Base-by-base conservation (phyloP, 2,113 vertebrate species). In the Chamaea fasciata region DNA sequence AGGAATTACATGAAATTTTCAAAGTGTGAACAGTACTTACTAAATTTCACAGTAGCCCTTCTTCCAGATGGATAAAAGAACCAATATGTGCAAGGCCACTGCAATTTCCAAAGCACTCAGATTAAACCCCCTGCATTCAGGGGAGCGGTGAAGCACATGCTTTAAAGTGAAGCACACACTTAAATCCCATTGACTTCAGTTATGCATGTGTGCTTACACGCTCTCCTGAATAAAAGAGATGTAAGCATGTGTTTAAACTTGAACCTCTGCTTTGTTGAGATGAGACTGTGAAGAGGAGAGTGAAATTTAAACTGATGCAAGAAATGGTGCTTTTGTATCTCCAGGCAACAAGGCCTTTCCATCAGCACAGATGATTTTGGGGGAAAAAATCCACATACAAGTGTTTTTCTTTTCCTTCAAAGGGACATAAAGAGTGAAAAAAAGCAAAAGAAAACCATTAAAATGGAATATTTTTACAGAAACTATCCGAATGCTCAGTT, bases 221-320 rank as follows among this genome's bases (percentile, higher is more conserved):
- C 83, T 94, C 94, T 96, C 95, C 68, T 90, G 90, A 95, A 94
- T 85, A 81, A 88, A 94, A 94, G 33, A 92, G 84, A 91, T 64
- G 76, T 83, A 83, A 95, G 93, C 87, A 70, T 83, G 90, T 94
- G 82, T 94, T 97, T 97, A 96, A 97, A 97, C 94, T 90, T 88
- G 94, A 96, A 97, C 96, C 95, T 90, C 28, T 59, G 92, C 89
- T 94, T 96, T 95, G 91, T 83, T 81, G 83, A 95, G 95, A 96
- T 47, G 80, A 90, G 95, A n/a, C 91, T 86, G 64, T 75, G 68
- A 97, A 86, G 94, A 95, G 83, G 47, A 80, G 85, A 93, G 56
- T 93, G 90, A 93, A 96, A 95, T 94, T 92, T 81, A 94, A 96
- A 93, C 83, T 56, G 73, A 80, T 75, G 79, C 10, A 35, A 83